A percentile compares a stretch with the other conserved stretches of the same genome.
Evolutionary conservation across 2,888 invertebrate genomes (phyloP).

Genomic region (Apodemia zela): DNA sequence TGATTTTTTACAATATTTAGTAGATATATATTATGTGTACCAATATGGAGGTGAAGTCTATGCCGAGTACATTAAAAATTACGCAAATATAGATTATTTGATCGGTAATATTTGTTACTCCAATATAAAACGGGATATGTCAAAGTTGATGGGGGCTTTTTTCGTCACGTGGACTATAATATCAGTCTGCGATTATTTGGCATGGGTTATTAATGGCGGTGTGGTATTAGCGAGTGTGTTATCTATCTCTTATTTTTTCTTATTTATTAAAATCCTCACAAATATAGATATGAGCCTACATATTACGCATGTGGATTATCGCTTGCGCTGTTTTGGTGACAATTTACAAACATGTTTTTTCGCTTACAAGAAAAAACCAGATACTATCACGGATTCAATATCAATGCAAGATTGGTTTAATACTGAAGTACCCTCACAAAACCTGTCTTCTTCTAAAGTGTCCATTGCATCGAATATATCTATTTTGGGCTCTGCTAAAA

Average conservation of each 20-base stretch:
- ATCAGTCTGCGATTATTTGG: slow-evolving; percentile 44
- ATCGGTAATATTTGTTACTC: slow-evolving; percentile 41
- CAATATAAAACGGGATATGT: slow-evolving; percentile 40
- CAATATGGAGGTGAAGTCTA: slow-evolving; percentile 50
- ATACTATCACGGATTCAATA: slow-evolving; percentile 38
- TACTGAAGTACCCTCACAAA: slow-evolving; percentile 8
- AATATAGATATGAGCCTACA: slow-evolving; percentile 54
- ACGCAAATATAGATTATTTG: slow-evolving; percentile 47
- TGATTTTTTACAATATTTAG: slow-evolving; percentile 50
- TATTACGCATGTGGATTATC: slow-evolving; percentile 48
- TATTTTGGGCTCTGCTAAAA: slow-evolving; percentile 29
- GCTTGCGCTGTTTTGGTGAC: slow-evolving; percentile 48
- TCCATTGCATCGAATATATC: slow-evolving; percentile 4
- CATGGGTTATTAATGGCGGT: slow-evolving; percentile 49
- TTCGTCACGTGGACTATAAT: slow-evolving; percentile 42
- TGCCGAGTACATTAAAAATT: slow-evolving; percentile 51
- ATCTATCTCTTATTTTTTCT: slow-evolving; percentile 46
- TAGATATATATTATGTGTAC: slow-evolving; percentile 53
- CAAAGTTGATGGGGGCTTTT: slow-evolving; percentile 40
- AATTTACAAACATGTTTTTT: slow-evolving; percentile 41
- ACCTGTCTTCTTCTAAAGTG: slow-evolving; percentile 6
- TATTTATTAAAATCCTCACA: slow-evolving; percentile 58
- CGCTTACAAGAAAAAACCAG: slow-evolving; percentile 23
- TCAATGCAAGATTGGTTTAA: slow-evolving; percentile 47
- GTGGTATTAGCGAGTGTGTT: slow-evolving; percentile 40